A percentile compares a stretch with the other conserved stretches of the same genome.
These are phyloP conservation scores for Littorina saxatilis DNA, from an alignment of 1,140 invertebrate species.

Conservation along the genomic window DNA sequence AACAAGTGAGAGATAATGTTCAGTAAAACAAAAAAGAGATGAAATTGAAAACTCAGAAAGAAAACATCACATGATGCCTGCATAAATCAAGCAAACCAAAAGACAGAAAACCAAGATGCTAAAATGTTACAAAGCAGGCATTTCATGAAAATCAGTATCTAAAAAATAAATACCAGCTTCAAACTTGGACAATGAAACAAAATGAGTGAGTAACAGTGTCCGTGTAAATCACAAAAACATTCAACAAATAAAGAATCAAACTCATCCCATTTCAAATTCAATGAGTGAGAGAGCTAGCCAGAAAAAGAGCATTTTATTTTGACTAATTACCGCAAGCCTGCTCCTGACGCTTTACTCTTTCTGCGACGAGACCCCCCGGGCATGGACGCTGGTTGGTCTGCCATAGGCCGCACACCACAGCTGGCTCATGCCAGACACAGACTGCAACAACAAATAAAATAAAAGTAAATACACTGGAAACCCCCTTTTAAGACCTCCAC, in stretches of 20 bases:
- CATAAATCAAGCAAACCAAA: too few relatives aligned
- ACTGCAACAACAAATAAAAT: slow-evolving; percentile 29
- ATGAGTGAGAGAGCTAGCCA: neutral
- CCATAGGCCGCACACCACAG: slow-evolving; percentile 73
- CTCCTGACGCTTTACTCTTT: slow-evolving; percentile 54
- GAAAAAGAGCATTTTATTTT: too few relatives aligned
- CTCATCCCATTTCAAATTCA: neutral
- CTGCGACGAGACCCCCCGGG: slow-evolving; percentile 72
- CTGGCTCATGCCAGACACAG: slow-evolving; percentile 71
- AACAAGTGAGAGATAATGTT: too few relatives aligned
- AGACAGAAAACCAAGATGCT: too few relatives aligned
- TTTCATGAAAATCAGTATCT: too few relatives aligned
- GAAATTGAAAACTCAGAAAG: too few relatives aligned
- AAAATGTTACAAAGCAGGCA: too few relatives aligned
- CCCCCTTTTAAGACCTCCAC: too few relatives aligned
- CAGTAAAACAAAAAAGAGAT: too few relatives aligned
- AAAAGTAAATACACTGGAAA: too few relatives aligned
- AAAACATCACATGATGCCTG: too few relatives aligned
- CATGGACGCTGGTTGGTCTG: slow-evolving; percentile 75
- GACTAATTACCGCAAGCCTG: slow-evolving; percentile 38
- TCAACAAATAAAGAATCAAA: neutral
- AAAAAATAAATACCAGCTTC: neutral
- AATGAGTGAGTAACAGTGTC: neutral
- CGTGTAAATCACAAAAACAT: neutral
- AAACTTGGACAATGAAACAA: neutral